These are phyloP conservation scores for Protophormia terraenovae DNA, from an alignment of 2,888 invertebrate genomes.

Conservation along the genomic window DNA sequence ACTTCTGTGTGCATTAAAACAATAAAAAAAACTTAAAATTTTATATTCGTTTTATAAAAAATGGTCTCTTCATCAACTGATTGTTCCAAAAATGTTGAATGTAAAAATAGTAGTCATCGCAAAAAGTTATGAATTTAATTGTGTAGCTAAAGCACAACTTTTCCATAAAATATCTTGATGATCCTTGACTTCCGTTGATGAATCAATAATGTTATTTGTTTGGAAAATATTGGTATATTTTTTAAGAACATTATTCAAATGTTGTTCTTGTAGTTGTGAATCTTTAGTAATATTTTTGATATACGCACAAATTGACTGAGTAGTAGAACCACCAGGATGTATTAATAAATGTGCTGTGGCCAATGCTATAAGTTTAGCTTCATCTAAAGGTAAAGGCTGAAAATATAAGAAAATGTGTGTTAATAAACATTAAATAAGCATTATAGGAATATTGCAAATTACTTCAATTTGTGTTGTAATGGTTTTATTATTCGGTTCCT, in stretches of 20 bases:
- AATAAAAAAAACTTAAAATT: background rate
- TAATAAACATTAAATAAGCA: background rate
- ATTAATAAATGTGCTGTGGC: conserved; percentile 93
- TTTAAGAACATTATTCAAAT: conserved; percentile 89
- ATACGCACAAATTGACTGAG: conserved; percentile 95
- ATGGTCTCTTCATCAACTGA: conserved; percentile 58
- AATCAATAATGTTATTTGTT: conserved; percentile 82
- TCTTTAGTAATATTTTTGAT: conserved; percentile 88
- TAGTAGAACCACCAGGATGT: conserved; percentile 95
- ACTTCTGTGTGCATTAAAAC: background rate
- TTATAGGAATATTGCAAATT: too few species aligned
- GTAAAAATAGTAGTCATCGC: background rate
- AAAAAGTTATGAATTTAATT: conserved; percentile 26
- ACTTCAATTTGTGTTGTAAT: conserved; percentile 15
- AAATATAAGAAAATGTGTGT: background rate
- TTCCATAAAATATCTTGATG: conserved; percentile 90
- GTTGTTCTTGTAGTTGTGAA: conserved; percentile 86
- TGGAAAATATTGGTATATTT: conserved; percentile 91
- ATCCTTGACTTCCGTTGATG: conserved; percentile 85
- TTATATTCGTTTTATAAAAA: conserved; percentile 1
- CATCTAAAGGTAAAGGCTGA: conserved; percentile 74
- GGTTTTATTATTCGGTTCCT: background rate
- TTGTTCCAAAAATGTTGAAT: conserved; percentile 25
- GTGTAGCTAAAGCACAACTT: conserved; percentile 85
- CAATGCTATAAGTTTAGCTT: conserved; percentile 91